Percentiles rank a stretch among this genome's conserved stretches.
These are phyloP conservation scores for Tokudaia muenninki DNA, from an alignment of 2,797 vertebrate species.

Conservation along the genomic window DNA sequence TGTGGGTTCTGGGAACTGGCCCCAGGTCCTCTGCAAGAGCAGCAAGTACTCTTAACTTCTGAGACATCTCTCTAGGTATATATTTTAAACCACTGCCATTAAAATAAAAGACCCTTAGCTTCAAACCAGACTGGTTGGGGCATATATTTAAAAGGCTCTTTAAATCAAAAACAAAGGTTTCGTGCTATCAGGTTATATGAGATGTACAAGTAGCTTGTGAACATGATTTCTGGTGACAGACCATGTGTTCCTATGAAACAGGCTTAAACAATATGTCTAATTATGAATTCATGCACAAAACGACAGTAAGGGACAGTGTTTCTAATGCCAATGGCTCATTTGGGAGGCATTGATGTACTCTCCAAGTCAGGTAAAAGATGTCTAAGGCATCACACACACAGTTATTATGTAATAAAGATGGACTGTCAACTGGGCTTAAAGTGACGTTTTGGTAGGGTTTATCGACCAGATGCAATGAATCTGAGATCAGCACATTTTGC, in stretches of 20 bases:
- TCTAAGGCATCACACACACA: neutral
- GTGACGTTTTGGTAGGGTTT: slow-evolving; percentile 80
- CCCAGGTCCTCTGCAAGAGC: neutral
- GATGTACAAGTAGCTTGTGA: neutral
- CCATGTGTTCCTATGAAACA: slow-evolving; percentile 13
- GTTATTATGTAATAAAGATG: slow-evolving; percentile 80
- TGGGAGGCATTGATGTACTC: neutral
- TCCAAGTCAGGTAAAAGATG: slow-evolving; percentile 58
- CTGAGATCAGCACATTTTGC: slow-evolving; percentile 88
- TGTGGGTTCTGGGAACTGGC: neutral
- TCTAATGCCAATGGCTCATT: slow-evolving; percentile 10
- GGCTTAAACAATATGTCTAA: neutral
- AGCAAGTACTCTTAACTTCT: neutral
- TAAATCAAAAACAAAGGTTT: slow-evolving; percentile 11
- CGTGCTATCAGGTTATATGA: slow-evolving; percentile 21
- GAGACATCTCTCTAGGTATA: neutral
- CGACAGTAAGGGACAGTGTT: neutral
- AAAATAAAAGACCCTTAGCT: slow-evolving; percentile 6
- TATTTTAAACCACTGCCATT: slow-evolving; percentile 21
- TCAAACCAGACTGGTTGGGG: slow-evolving; percentile 17
- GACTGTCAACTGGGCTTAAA: slow-evolving; percentile 74
- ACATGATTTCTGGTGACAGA: neutral
- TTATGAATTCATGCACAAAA: neutral
- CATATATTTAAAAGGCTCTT: slow-evolving; percentile 27
- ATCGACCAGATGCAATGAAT: slow-evolving; percentile 85